Percentiles rank a stretch among this genome's conserved stretches.
Evolutionary conservation across 64 coral and sea anemone species (phyloP).

Genomic region (Pocillopora damicornis): DNA sequence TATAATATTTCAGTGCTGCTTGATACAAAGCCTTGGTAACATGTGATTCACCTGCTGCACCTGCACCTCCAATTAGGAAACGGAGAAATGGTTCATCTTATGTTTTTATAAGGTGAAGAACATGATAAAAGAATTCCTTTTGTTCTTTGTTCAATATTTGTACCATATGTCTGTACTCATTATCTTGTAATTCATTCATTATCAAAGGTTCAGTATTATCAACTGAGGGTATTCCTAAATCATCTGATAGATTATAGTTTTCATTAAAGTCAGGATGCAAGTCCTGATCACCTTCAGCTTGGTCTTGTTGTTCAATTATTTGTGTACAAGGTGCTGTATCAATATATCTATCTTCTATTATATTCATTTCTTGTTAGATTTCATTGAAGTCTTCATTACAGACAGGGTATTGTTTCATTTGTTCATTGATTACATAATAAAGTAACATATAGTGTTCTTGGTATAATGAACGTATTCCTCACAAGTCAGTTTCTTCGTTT

Average conservation of each 20-base stretch:
- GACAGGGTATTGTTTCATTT: no score
- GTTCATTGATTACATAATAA: no score
- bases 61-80: constrained; percentile 43
- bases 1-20: constrained; percentile 18
- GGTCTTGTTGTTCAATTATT: constrained; percentile 11
- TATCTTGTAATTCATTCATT: constrained; percentile 47
- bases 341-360: no score
- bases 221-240: constrained; percentile 32
- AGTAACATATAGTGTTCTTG: no score
- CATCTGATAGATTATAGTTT: constrained; percentile 28
- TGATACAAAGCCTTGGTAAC: constrained; percentile 31
- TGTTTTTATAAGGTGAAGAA: constrained; percentile 38
- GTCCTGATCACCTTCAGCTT: constrained; percentile 16
- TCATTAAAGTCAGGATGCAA: constrained; percentile 12
- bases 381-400: no score
- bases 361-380: no score
- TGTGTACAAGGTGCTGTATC: neutral
- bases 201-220: constrained; percentile 14
- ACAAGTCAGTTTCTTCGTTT: no score
- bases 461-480: no score
- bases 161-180: constrained; percentile 40
- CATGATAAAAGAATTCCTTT: constrained; percentile 50
- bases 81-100: constrained; percentile 28
- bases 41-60: constrained; percentile 29
- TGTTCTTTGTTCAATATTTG: constrained; percentile 52